Evolutionary conservation across 2,888 invertebrate species (phyloP).

Genomic region (Eurois occulta): DNA sequence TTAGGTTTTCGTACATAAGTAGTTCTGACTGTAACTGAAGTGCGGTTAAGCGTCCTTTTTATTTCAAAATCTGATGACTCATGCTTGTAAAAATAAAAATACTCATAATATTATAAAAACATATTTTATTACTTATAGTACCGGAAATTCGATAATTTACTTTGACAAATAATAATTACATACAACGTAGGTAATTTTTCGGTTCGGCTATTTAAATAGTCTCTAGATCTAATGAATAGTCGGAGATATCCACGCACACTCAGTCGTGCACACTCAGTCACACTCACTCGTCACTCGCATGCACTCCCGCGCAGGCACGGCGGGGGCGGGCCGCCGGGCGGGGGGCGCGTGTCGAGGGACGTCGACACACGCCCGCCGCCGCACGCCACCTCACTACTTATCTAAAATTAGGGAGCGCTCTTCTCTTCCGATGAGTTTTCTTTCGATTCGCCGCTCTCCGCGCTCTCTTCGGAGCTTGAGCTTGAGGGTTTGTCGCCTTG

Average conservation of each 20-base stretch:
- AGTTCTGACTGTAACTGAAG: background rate
- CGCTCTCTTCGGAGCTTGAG: conserved; percentile 78
- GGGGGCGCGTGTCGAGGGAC: conserved; percentile 88
- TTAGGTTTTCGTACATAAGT: background rate
- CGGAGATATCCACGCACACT: conserved; percentile 75
- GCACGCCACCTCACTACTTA: conserved; percentile 73
- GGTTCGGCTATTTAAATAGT: conserved; percentile 88
- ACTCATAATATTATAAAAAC: conserved; percentile 78
- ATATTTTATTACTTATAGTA: conserved; percentile 89
- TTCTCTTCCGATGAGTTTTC: conserved; percentile 71
- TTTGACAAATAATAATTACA: conserved; percentile 88
- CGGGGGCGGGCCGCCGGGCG: conserved; percentile 73
- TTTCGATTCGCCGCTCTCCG: conserved; percentile 71
- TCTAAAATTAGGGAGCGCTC: conserved; percentile 79
- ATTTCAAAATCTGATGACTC: background rate
- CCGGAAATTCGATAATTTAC: conserved; percentile 90
- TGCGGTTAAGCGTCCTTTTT: background rate
- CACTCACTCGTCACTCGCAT: conserved; percentile 66
- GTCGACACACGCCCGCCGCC: conserved; percentile 89
- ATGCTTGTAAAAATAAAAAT: conserved; percentile 64
- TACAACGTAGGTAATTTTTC: conserved; percentile 87
- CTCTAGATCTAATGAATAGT: conserved; percentile 87
- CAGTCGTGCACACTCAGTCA: conserved; percentile 74
- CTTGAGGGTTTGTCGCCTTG: conserved; percentile 71
- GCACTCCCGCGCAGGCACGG: conserved; percentile 65